Base-by-base conservation (phyloP, 2,113 vertebrate genomes). In the Raja brachyura region DNA sequence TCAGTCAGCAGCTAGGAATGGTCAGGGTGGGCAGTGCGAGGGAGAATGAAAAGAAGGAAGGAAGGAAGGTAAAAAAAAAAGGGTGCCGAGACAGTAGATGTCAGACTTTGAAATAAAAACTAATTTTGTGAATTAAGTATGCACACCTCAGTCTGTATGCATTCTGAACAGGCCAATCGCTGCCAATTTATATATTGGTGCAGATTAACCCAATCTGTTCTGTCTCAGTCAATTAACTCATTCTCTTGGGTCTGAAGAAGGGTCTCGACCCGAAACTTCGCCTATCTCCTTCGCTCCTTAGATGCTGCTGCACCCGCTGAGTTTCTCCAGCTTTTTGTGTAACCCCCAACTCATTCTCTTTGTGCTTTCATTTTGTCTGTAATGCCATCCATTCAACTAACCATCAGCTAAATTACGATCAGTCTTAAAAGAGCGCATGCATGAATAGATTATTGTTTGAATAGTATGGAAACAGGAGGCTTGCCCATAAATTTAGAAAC, bases 301-400 rank as follows among this genome's bases (percentile, higher is more conserved):
- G n/a, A n/a, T n/a, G n/a, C n/a, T n/a, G n/a, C n/a, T n/a, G n/a
- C n/a, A n/a, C n/a, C n/a, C n/a, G n/a, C n/a, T n/a, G n/a, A n/a
- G n/a, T n/a, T n/a, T n/a, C n/a, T n/a, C n/a, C n/a, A n/a, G n/a
- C n/a, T n/a, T n/a, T n/a, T n/a, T n/a, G n/a, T n/a, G n/a, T n/a
- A n/a, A n/a, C n/a, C n/a, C n/a, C n/a, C n/a, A 88, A 88, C 18
- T 28, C 85, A 63, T 14, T 88, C 61, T 86, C 83, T 86, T 86
- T 86, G 54, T 88, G 85, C 18, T 81, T 54, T 81, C 18, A 48
- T 54, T 54, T 81, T 61, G 28, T 18, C 59, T 88, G 59, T n/a
- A n/a, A 31, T 66, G 59, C n/a, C 13, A 14, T 88, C 28, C 85
- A 63, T 31, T 63, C 85, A 61, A 14, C 9, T 28, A 56, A 9